Conservation (phyloP, 2,797 vertebrate genomes). For the Protosalanx chinensis region DNA sequence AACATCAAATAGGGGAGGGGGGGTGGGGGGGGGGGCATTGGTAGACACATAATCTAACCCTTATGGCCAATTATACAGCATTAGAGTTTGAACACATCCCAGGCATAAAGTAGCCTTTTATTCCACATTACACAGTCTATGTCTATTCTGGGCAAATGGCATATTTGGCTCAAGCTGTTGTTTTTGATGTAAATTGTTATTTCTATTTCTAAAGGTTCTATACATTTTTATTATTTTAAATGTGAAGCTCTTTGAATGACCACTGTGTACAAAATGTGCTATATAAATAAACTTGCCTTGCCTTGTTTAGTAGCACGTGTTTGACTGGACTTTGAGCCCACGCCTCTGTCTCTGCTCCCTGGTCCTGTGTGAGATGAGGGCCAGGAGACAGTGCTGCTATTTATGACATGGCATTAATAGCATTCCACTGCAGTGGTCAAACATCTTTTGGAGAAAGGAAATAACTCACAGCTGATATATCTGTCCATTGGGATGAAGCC, state of each 20-base stretch:
- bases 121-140: conserved; percentile 25
- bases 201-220: too few species aligned
- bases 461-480: conserved; percentile 32
- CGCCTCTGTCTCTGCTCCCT: conserved; percentile 8
- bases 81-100: conserved; percentile 30
- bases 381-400: conserved; percentile 41
- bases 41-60: conserved; percentile 18
- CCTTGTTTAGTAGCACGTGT: conserved; percentile 9
- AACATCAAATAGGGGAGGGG: conserved; percentile 29
- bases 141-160: conserved; percentile 25
- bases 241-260: too few species aligned
- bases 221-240: too few species aligned
- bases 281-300: too few species aligned
- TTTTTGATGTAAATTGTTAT: too few species aligned
- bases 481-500: conserved; percentile 22
- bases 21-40: conserved; percentile 16
- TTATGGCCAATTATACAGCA: conserved; percentile 31
- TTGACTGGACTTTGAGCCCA: conserved; percentile 21
- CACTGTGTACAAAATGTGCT: too few species aligned
- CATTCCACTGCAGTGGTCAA: conserved; percentile 30
- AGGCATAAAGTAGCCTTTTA: conserved; percentile 5
- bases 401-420: conserved; percentile 53
- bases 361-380: conserved; percentile 15
- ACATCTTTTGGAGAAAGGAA: conserved; percentile 35
- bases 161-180: conserved; percentile 3